Percentiles rank a stretch among this genome's conserved stretches.
Evolutionary conservation across 2,888 invertebrate genomes (phyloP).

Genomic region (Brachylomia viminalis): DNA sequence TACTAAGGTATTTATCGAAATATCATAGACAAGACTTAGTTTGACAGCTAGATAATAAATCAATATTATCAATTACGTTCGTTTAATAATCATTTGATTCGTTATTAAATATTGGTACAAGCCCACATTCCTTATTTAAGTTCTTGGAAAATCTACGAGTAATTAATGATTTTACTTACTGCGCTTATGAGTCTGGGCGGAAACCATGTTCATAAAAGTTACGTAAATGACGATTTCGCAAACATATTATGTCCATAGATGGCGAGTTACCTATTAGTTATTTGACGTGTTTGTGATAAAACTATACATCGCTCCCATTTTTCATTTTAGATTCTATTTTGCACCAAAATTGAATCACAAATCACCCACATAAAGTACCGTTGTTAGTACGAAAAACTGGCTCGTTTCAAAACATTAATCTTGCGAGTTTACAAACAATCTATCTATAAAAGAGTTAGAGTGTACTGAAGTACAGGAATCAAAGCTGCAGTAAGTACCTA

Average conservation of each 20-base stretch:
- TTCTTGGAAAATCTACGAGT: conserved; percentile 18
- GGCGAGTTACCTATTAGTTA: conserved; percentile 15
- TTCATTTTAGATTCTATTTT: conserved; percentile 45
- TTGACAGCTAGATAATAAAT: conserved; percentile 8
- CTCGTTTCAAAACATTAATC: conserved; percentile 67
- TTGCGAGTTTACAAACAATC: conserved; percentile 63
- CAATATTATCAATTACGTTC: conserved; percentile 38
- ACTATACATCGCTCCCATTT: conserved; percentile 32
- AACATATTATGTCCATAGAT: conserved; percentile 28
- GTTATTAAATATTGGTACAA: conserved; percentile 11
- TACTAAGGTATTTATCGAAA: conserved; percentile 6
- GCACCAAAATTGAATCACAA: conserved; percentile 55
- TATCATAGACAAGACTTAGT: conserved; percentile 8
- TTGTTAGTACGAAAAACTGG: conserved; percentile 58
- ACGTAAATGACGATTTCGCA: conserved; percentile 27
- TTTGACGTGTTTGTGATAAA: conserved; percentile 20
- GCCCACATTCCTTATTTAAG: conserved; percentile 26
- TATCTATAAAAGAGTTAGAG: conserved; percentile 64
- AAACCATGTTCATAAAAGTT: conserved; percentile 33
- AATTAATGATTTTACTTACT: conserved; percentile 23
- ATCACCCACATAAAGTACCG: conserved; percentile 53
- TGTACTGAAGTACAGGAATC: conserved; percentile 65
- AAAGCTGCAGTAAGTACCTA: too few relatives aligned
- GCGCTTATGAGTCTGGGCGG: not conserved
- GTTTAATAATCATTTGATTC: conserved; percentile 15